Base-by-base conservation (phyloP, 2,797 vertebrate species). In the Neosalanx taihuensis region DNA sequence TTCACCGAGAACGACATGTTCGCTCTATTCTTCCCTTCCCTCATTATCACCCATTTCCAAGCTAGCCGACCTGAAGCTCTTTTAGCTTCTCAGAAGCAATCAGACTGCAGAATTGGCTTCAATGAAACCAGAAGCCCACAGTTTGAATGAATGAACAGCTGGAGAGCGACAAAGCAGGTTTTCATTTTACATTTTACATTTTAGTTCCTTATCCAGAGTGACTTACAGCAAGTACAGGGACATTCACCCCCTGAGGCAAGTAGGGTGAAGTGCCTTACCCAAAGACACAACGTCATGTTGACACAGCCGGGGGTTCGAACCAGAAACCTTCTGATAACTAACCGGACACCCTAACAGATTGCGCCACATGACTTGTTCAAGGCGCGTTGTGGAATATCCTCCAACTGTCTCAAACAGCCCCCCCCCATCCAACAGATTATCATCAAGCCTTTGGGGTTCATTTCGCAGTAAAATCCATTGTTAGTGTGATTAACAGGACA, bases 401-500 rank as follows among this genome's bases (percentile, higher is more conserved):
- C 76, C 56, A 46, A 26, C 49, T 51, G 64, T 71, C 71, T 67
- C 60, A 66, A 66, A 65, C 64, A 56, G 62, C 74, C 66, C 72
- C 69, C 73, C 78, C 73, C 78, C 81, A 69, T 77, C 79, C 71
- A 71, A 75, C 77, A 73, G 86, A 84, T 84, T 82, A 74, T 70
- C 76, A 76, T 72, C 79, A 69, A 56, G 81, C 82, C 79, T 82
- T 79, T 76, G 81, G 79, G 79, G 76, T 76, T 84, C 70, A 71
- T 86, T 84, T 83, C 74, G 81, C 85, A 88, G 83, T 83, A 80
- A 79, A 81, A 80, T 63, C 85, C 79, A 77, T 80, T 79, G 84
- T 83, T 85, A 79, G 77, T 84, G 82, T 90, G 87, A 90, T 90
- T 89, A 91, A 81, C 59, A 81, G 84, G 74, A 83, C 81, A 81